Evolutionary conservation across 2,797 vertebrate genomes (phyloP), one percentile per base, ranked within the genome.

Genomic region (Rhinichthys osculus): DNA sequence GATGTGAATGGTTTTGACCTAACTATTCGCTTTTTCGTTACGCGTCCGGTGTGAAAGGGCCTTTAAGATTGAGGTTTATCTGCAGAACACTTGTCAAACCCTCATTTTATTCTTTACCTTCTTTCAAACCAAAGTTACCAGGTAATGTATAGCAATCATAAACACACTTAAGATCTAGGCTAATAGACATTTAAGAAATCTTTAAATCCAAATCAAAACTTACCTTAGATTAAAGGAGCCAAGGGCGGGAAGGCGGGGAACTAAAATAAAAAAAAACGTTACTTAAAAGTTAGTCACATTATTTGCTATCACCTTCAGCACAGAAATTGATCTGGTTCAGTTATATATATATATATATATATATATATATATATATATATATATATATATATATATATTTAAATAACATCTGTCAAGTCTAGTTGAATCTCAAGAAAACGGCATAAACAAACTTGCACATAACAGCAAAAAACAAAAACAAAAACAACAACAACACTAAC

Each of bases 151-250:
- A 64, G n/a, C n/a, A 30, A 27, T 64, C n/a, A 30, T 64, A 13
- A 64, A 64, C 59, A 64, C 23, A 59, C 59, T 6, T 7, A 57
- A 57, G 21, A 57, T 14, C 35, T 35, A 35, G 35, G 35, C 16
- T 40, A 23, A 69, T 21, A 40, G 10, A 44, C 40, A 7, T 27
- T 16, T 30, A 30, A 62, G 5, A 30, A 38, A 23, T 21, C 1
- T 11, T 57, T 23, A 35, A 81, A 81, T 2, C 6, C 11, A 76
- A 38, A 38, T 33, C 0, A 30, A 42, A 57, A 88, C 90, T 93
- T 92, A 97, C 96, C 96, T 95, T 67, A 91, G 83, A 89, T 93
- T 94, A 81, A 94, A 94, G 27, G 85, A 91, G 86, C 94, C 92
- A 87, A 94, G 91, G 14, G 90, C 77, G 89, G 92, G 86, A 78